Evolutionary conservation across 1,140 invertebrate species (phyloP).

Genomic region (Schlechtendalia chinensis): DNA sequence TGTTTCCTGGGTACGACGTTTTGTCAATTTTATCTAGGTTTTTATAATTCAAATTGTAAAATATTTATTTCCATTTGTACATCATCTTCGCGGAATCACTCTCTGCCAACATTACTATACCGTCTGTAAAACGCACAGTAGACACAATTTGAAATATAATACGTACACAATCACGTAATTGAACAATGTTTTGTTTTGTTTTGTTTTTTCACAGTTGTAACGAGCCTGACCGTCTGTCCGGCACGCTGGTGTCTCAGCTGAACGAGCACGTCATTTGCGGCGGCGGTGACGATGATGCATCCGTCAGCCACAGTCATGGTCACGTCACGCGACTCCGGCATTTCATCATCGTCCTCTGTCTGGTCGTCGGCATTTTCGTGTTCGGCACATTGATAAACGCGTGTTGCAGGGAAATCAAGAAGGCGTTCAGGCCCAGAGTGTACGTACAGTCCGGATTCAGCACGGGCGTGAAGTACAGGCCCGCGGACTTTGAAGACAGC

Average conservation of each 20-base stretch:
- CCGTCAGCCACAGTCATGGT: constrained; percentile 1
- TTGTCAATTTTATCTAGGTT: no score
- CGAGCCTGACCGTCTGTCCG: neutral
- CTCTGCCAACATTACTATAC: no score
- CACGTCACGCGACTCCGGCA: constrained; percentile 35
- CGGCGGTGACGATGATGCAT: neutral
- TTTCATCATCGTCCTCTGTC: constrained; percentile 29
- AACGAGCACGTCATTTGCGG: neutral
- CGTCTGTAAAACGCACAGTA: no score
- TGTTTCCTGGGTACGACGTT: no score
- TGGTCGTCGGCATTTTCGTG: constrained; percentile 25
- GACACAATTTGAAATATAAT: no score
- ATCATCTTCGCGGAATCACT: no score
- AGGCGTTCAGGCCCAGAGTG: neutral
- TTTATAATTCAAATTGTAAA: no score
- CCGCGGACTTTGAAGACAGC: constrained; percentile 31
- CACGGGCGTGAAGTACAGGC: constrained; percentile 26
- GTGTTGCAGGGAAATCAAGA: constrained; percentile 20
- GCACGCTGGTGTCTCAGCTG: constrained; percentile 21
- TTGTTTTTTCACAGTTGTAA: constrained; percentile 6
- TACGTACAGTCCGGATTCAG: neutral
- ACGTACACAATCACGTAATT: no score
- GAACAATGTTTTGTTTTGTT: no score
- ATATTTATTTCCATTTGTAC: no score
- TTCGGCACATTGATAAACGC: constrained; percentile 14